phyloP scores from a whole-genome alignment of 2,888 invertebrate genomes.

The Thymelicus acteon region DNA sequence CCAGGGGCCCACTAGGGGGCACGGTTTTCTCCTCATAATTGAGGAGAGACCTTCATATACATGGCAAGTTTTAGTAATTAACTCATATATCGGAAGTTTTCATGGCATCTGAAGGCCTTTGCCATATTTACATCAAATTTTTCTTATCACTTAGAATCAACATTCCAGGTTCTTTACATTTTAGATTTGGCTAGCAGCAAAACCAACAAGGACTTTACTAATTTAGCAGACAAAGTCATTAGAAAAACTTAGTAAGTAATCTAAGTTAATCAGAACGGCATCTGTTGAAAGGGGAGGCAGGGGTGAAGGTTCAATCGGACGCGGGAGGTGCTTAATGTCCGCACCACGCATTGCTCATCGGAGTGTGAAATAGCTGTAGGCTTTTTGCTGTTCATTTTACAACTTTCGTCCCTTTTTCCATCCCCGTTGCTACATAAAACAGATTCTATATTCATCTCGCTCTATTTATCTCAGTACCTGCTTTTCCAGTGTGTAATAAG shows the following conservation, averaged over 20 bases:
- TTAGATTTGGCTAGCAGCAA: too few species aligned
- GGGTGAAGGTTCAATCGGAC: conserved; percentile 5
- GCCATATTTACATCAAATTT: too few species aligned
- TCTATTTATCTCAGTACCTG: neutral
- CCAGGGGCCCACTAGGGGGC: too few species aligned
- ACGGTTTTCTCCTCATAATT: too few species aligned
- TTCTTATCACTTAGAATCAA: too few species aligned
- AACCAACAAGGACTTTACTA: neutral
- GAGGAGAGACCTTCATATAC: too few species aligned
- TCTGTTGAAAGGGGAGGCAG: conserved; percentile 16
- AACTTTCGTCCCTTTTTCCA: conserved; percentile 12
- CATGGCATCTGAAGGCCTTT: too few species aligned
- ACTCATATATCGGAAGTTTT: too few species aligned
- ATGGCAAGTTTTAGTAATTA: too few species aligned
- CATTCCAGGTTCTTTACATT: too few species aligned
- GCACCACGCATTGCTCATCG: conserved; percentile 17
- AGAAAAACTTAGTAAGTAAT: neutral
- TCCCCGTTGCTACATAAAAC: neutral
- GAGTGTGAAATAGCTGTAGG: conserved; percentile 25
- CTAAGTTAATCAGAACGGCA: conserved; percentile 4
- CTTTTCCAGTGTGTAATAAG: too few species aligned
- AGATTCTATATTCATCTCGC: neutral
- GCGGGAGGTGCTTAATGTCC: conserved; percentile 23
- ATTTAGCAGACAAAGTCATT: neutral
- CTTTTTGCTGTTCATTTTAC: conserved; percentile 20